Percentiles rank a stretch among this genome's conserved stretches.
These are phyloP conservation scores for Elgonia sp. DNA, from an alignment of 2,888 invertebrate genomes.

Conservation along the genomic window DNA sequence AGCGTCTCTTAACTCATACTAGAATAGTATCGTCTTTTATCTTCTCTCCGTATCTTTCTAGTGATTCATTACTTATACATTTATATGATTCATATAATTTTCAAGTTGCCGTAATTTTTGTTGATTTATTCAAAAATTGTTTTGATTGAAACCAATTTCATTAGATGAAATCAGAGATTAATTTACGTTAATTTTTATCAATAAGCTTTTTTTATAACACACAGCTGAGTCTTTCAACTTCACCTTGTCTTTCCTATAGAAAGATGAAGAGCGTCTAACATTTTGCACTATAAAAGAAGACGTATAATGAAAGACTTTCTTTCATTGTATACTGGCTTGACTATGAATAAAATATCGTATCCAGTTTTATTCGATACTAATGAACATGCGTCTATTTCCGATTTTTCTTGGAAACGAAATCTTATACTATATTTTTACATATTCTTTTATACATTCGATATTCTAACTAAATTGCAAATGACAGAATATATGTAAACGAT, in stretches of 20 bases:
- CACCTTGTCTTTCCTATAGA: not conserved
- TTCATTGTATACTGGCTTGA: slow-evolving; percentile 8
- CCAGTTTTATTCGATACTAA: slow-evolving; percentile 22
- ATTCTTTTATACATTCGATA: too few relatives aligned
- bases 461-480: too few relatives aligned
- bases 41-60: slow-evolving; percentile 11
- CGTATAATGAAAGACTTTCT: slow-evolving; percentile 4
- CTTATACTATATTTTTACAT: too few relatives aligned
- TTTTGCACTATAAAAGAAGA: not conserved
- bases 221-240: not conserved
- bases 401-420: not conserved
- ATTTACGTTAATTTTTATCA: not conserved
- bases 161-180: not conserved
- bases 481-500: too few relatives aligned
- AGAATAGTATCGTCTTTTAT: slow-evolving; percentile 30
- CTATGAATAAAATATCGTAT: slow-evolving; percentile 26
- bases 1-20: slow-evolving; percentile 17
- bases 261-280: not conserved
- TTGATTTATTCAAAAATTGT: too few relatives aligned
- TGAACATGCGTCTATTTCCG: not conserved
- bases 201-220: not conserved
- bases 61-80: slow-evolving; percentile 12
- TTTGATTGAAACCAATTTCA: too few relatives aligned
- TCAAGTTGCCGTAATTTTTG: not conserved
- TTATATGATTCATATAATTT: not conserved